Percentiles rank a stretch among this genome's conserved stretches.
Conservation (phyloP, 2,113 vertebrate species). For the Gadus chalcogrammus region DNA sequence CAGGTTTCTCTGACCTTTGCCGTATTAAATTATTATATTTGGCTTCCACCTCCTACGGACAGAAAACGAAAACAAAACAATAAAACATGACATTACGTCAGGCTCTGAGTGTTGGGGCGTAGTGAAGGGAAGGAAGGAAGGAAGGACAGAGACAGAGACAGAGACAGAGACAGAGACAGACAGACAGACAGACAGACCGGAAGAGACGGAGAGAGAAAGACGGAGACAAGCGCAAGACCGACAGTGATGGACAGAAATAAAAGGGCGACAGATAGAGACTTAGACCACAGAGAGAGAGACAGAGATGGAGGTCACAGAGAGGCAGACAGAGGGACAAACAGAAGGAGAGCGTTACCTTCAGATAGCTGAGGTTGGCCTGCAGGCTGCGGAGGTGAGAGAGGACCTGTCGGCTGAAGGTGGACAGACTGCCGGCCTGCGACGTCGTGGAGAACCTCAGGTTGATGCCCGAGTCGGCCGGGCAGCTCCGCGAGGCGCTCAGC, state of each 20-base stretch:
- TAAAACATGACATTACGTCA: not conserved
- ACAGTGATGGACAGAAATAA: not conserved
- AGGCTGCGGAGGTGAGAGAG: conserved; percentile 84
- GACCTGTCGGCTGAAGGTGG: conserved; percentile 80
- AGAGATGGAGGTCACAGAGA: not conserved
- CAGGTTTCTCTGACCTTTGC: conserved; percentile 82
- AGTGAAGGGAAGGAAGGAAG: too few species aligned
- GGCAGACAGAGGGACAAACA: not conserved
- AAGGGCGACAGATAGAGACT: not conserved
- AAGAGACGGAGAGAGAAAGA: not conserved
- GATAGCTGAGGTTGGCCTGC: conserved; percentile 85
- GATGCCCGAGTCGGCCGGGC: conserved; percentile 68
- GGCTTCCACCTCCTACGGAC: conserved; percentile 85
- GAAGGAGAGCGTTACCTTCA: conserved; percentile 47
- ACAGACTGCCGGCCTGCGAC: conserved; percentile 65
- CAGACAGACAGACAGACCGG: not conserved
- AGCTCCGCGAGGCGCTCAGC: conserved; percentile 62
- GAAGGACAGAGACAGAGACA: not conserved
- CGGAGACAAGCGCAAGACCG: too few species aligned
- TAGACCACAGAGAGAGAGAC: too few species aligned
- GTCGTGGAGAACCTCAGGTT: conserved; percentile 69
- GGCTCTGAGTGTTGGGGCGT: too few species aligned
- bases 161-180: not conserved
- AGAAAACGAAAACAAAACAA: conserved; percentile 10
- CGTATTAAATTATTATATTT: conserved; percentile 82